Base-by-base conservation (phyloP, 1,140 invertebrate species). In the Pentalonia nigronervosa region DNA sequence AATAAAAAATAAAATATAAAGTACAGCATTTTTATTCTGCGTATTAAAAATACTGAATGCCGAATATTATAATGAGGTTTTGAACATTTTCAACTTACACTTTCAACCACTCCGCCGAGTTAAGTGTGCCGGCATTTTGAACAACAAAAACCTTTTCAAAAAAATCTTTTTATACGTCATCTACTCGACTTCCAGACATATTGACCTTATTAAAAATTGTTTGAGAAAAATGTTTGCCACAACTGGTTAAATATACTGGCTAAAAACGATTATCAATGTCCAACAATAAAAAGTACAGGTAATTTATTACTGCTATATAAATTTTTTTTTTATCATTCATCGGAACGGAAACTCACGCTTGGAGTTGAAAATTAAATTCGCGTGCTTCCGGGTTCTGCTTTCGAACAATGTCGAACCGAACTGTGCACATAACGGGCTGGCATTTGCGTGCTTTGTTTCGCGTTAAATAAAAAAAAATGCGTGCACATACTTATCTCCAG, bases 41-140 rank as follows among this genome's bases (percentile, higher is more conserved):
- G 83, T 84, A 84, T 41, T 84, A 41, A 48, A 34, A 48, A 88
- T n/a, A 88, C 30, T 20, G 17, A 48, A 88, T 48, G 36, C 30
- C 83, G 36, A 41, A 84, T 84, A 88, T 88, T 88, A 88, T 88
- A 88, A 88, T 48, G 86, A 88, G 30, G 86, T n/a, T 88, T 48
- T 88, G 45, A 88, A 88, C 86, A n/a, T 50, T 48, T 48, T 84
- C 83, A 84, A 84, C 41, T 76, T 30, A 41, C 25, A 48, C 86
- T 88, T 88, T 88, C 30, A 88, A 48, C 47, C 30, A 20, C 86
- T n/a, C 23, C 23, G 25, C 36, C 23, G 45, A 48, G 45, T 48
- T 23, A 88, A 48, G 45, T 88, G 47, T 48, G 47, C 47, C n/a
- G 30, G 86, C 34, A 50, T 48, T 88, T 88, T 48, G 14, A 48